These are phyloP conservation scores for Drosophila busckii DNA, from an alignment of 1,140 invertebrate genomes.

Conservation along the genomic window DNA sequence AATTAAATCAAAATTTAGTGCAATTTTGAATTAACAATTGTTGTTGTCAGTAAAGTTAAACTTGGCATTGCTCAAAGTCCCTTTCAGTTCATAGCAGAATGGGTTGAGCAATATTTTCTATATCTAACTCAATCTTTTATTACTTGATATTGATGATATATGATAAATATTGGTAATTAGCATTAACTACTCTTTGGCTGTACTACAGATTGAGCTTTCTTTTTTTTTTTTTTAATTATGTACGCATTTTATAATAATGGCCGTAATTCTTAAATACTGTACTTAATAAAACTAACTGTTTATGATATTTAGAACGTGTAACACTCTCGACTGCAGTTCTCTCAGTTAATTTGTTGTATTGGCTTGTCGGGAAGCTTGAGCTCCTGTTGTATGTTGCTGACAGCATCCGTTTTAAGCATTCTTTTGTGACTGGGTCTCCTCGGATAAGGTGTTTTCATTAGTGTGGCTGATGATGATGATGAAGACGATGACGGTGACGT, in stretches of 20 bases:
- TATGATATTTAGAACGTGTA: too few species aligned
- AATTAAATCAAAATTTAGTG: slow-evolving; percentile 10
- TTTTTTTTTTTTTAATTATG: slow-evolving; percentile 13
- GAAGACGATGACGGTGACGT: slow-evolving; percentile 24
- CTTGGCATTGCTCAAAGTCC: slow-evolving; percentile 69
- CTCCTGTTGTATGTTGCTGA: slow-evolving; percentile 58
- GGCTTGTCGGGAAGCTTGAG: slow-evolving; percentile 24
- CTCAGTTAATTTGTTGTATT: slow-evolving; percentile 61
- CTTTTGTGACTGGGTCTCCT: slow-evolving; percentile 63
- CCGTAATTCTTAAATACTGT: too few species aligned
- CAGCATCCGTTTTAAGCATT: slow-evolving; percentile 59
- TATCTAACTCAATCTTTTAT: slow-evolving; percentile 32
- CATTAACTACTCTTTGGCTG: slow-evolving; percentile 79
- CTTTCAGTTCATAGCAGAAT: slow-evolving; percentile 63
- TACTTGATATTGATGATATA: slow-evolving; percentile 44
- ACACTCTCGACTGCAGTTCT: slow-evolving; percentile 29
- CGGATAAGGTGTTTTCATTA: slow-evolving; percentile 22
- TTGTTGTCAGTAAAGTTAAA: slow-evolving; percentile 35
- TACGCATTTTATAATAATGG: too few species aligned
- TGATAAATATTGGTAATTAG: slow-evolving; percentile 73
- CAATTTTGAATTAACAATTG: slow-evolving; percentile 20
- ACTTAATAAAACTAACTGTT: too few species aligned
- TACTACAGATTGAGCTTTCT: slow-evolving; percentile 56
- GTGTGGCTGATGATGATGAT: slow-evolving; percentile 34
- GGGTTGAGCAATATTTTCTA: slow-evolving; percentile 68